Evolutionary conservation across 1,140 invertebrate species (phyloP).

Genomic region (Thaumetopoea pityocampa): DNA sequence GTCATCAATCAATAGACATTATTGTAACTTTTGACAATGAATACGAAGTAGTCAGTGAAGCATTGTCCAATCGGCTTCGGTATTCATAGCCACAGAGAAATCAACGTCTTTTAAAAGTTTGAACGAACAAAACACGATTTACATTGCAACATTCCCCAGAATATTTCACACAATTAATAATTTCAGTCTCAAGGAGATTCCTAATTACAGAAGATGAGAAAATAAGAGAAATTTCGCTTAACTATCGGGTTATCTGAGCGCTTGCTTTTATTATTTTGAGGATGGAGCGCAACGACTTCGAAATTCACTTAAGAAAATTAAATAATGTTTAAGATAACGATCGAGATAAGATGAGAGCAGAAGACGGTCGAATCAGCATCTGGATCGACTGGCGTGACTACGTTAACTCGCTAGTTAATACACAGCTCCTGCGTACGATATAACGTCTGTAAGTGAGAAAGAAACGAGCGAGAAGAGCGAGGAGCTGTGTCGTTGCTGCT

Average conservation of each 20-base stretch:
- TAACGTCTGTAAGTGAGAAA: not conserved
- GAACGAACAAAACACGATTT: not conserved
- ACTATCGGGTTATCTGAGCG: constrained; percentile 45
- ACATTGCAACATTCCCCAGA: not conserved
- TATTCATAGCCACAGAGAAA: too few species aligned
- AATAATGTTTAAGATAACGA: constrained; percentile 57
- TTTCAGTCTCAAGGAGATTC: constrained; percentile 31
- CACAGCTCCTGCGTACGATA: constrained; percentile 12
- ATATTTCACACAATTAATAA: too few species aligned
- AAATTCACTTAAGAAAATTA: constrained; percentile 64
- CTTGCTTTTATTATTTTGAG: constrained; percentile 51
- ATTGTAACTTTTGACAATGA: too few species aligned
- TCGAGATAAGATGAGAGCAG: constrained; percentile 40
- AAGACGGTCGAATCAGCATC: constrained; percentile 19
- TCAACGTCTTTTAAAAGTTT: constrained; percentile 4
- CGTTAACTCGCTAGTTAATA: constrained; percentile 1
- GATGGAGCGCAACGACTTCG: constrained; percentile 45
- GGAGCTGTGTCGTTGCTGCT: too few species aligned
- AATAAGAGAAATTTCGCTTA: constrained; percentile 45
- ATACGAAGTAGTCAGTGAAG: too few species aligned
- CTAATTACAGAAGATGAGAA: constrained; percentile 45
- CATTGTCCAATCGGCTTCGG: too few species aligned
- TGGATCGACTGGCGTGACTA: constrained; percentile 17
- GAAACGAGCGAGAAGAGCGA: not conserved
- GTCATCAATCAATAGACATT: too few species aligned